Conservation (phyloP, 1,140 invertebrate species). For the Anoplolepis gracilipes region DNA sequence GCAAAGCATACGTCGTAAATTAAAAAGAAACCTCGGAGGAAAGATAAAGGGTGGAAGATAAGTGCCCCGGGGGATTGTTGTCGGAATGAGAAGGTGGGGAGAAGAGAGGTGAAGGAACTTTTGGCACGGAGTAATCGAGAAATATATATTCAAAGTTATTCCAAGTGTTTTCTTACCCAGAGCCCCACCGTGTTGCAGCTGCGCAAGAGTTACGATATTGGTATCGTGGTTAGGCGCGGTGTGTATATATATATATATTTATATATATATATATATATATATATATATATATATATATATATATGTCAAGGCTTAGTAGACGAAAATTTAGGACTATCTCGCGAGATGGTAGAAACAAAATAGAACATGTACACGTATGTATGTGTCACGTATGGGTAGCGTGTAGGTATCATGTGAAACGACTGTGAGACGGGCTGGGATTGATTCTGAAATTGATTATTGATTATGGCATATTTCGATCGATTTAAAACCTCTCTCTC, state of each 20-base stretch:
- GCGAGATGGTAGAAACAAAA: slow-evolving; percentile 65
- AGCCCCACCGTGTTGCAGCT: slow-evolving; percentile 78
- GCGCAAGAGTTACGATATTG: slow-evolving; percentile 74
- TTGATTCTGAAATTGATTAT: slow-evolving; percentile 54
- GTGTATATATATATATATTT: slow-evolving; percentile 59
- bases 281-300: slow-evolving; percentile 60
- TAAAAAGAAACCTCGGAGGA: slow-evolving; percentile 7
- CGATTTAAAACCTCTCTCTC: slow-evolving; percentile 44
- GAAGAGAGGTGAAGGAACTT: slow-evolving; percentile 20
- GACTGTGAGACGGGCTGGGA: slow-evolving; percentile 66
- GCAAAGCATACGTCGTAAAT: not conserved
- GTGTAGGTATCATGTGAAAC: slow-evolving; percentile 54
- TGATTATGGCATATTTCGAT: slow-evolving; percentile 42
- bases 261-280: slow-evolving; percentile 60
- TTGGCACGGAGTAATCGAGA: slow-evolving; percentile 67
- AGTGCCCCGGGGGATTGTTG: not conserved
- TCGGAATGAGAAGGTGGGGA: not conserved
- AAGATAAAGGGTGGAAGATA: not conserved
- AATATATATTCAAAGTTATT: slow-evolving; percentile 77
- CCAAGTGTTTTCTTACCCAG: slow-evolving; percentile 76
- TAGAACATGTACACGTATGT: slow-evolving; percentile 8
- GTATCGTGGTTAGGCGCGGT: slow-evolving; percentile 69
- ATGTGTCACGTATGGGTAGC: slow-evolving; percentile 25
- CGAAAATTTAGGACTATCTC: slow-evolving; percentile 74
- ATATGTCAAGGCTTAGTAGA: slow-evolving; percentile 56